These are phyloP conservation scores for Eidolon dupreanum DNA, from an alignment of 2,797 vertebrate genomes.

Conservation along the genomic window DNA sequence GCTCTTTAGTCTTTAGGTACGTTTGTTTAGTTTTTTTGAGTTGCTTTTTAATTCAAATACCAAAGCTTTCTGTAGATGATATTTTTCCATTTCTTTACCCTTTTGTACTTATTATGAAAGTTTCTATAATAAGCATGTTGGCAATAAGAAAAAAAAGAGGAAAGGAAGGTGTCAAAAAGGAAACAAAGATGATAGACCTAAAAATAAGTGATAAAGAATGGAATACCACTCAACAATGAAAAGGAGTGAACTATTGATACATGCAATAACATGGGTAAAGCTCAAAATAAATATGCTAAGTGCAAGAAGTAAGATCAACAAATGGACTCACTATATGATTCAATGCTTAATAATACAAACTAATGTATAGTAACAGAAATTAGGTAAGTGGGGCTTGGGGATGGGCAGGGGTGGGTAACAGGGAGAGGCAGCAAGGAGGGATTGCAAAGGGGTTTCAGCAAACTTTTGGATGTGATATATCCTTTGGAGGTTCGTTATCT, in stretches of 20 bases:
- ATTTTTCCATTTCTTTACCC: background rate
- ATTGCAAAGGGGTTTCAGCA: background rate
- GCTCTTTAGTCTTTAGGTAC: background rate
- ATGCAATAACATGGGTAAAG: background rate
- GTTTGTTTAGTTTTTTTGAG: background rate
- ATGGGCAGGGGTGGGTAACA: background rate
- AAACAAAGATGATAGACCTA: background rate
- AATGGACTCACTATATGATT: background rate
- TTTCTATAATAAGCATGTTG: background rate
- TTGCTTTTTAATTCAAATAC: conserved; percentile 7
- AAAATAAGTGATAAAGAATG: background rate
- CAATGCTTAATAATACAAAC: background rate
- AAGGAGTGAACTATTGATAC: background rate
- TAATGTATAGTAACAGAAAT: background rate
- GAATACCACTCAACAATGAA: background rate
- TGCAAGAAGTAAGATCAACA: background rate
- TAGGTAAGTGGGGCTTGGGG: background rate
- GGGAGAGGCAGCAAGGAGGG: background rate
- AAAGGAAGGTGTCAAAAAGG: background rate
- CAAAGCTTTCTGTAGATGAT: background rate
- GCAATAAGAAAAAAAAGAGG: background rate
- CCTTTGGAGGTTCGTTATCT: background rate
- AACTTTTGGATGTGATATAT: background rate
- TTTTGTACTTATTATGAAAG: background rate
- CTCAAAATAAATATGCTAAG: background rate